phyloP scores from a whole-genome alignment of 2,888 invertebrate genomes.

The Mellilla xanthometata region DNA sequence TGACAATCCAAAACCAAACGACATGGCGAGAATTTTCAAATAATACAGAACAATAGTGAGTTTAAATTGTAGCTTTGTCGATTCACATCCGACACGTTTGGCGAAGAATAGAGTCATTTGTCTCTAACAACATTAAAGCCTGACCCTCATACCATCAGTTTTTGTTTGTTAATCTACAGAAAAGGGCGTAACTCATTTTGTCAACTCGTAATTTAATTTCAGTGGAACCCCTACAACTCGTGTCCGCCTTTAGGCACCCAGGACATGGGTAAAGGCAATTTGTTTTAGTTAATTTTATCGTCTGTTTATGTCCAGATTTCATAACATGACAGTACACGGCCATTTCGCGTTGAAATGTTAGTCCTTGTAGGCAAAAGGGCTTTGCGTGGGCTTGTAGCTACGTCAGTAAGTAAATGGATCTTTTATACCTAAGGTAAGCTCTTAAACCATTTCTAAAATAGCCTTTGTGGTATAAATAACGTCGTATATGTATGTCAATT shows the following conservation, averaged over 20 bases:
- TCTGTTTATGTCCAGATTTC: slow-evolving; percentile 52
- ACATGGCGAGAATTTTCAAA: slow-evolving; percentile 64
- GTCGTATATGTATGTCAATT: too few relatives aligned
- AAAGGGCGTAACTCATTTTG: slow-evolving; percentile 82
- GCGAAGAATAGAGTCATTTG: slow-evolving; percentile 79
- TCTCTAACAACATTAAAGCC: slow-evolving; percentile 74
- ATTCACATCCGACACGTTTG: slow-evolving; percentile 49
- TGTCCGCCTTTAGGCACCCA: slow-evolving; percentile 49
- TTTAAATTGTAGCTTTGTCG: slow-evolving; percentile 75
- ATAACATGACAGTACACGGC: slow-evolving; percentile 22
- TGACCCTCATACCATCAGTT: slow-evolving; percentile 79
- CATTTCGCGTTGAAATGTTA: slow-evolving; percentile 1
- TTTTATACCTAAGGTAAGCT: too few relatives aligned
- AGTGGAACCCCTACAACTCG: slow-evolving; percentile 64
- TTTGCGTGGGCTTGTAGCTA: too few relatives aligned
- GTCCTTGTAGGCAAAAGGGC: too few relatives aligned
- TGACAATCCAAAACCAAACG: slow-evolving; percentile 62
- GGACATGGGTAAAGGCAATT: slow-evolving; percentile 63
- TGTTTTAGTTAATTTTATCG: slow-evolving; percentile 65
- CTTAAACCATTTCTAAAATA: too few relatives aligned
- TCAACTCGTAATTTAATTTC: slow-evolving; percentile 81
- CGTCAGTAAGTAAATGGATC: too few relatives aligned
- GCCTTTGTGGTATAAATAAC: too few relatives aligned
- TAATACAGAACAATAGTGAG: slow-evolving; percentile 71
- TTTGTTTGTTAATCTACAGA: slow-evolving; percentile 83